Percentiles rank a stretch among this genome's conserved stretches.
Evolutionary conservation across 2,888 invertebrate genomes (phyloP).

Genomic region (Caenorhabditis becei): DNA sequence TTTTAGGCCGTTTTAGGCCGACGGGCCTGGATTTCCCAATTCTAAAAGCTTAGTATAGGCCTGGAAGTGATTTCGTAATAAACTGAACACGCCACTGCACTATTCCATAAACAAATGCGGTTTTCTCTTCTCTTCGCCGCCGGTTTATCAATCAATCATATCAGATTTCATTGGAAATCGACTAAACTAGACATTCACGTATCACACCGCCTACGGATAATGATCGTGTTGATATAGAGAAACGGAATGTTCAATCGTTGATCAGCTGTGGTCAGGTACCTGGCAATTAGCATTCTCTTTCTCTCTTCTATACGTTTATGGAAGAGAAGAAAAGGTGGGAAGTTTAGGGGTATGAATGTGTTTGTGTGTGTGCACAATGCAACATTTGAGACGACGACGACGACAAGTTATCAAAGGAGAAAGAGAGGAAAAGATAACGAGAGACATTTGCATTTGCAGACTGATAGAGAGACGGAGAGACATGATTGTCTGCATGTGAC

Average conservation of each 20-base stretch:
- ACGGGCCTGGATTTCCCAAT: too few relatives aligned
- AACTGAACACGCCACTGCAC: too few relatives aligned
- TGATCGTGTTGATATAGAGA: too few relatives aligned
- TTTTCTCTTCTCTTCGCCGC: too few relatives aligned
- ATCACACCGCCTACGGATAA: too few relatives aligned
- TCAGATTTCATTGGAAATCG: too few relatives aligned
- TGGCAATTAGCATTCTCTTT: conserved; percentile 16
- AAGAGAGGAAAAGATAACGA: conserved; percentile 8
- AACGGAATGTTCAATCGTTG: conserved; percentile 21
- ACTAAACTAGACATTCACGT: too few relatives aligned
- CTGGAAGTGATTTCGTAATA: not conserved
- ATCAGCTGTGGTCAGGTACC: conserved; percentile 30
- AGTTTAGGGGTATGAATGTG: not conserved
- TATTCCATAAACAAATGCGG: too few relatives aligned
- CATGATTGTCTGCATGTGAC: not conserved
- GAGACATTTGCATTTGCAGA: conserved; percentile 39
- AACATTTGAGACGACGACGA: conserved; percentile 5
- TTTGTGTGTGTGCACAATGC: conserved; percentile 6
- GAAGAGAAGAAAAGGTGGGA: not conserved
- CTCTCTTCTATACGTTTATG: conserved; percentile 3
- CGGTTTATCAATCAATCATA: too few relatives aligned
- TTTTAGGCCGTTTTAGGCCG: too few relatives aligned
- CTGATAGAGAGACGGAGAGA: conserved; percentile 16
- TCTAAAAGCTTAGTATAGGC: too few relatives aligned
- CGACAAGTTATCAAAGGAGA: conserved; percentile 8